These are phyloP conservation scores for Bradysia coprophila DNA, from an alignment of 1,140 invertebrate species.

Conservation along the genomic window DNA sequence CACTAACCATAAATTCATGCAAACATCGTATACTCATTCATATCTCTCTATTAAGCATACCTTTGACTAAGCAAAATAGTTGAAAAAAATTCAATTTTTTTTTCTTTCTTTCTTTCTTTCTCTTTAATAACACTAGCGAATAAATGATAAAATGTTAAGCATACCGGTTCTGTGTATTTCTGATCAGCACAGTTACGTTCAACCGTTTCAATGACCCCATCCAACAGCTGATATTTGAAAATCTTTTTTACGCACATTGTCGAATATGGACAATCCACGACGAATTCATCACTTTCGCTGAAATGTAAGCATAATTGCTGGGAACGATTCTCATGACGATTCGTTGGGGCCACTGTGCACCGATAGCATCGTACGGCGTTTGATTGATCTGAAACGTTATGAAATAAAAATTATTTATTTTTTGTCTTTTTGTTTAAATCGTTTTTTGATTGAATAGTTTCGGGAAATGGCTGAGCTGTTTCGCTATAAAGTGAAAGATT, in stretches of 20 bases:
- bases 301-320: constrained; percentile 47
- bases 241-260: constrained; percentile 63
- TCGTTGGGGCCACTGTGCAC: constrained; percentile 39
- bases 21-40: too few relatives aligned
- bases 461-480: too few relatives aligned
- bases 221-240: constrained; percentile 33
- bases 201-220: constrained; percentile 40
- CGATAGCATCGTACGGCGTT: constrained; percentile 38
- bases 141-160: background rate
- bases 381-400: constrained; percentile 7
- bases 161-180: constrained; percentile 33
- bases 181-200: constrained; percentile 55
- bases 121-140: too few relatives aligned
- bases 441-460: too few relatives aligned
- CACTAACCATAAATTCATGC: too few relatives aligned
- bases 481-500: too few relatives aligned
- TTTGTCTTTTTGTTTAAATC: too few relatives aligned
- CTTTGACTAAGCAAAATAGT: too few relatives aligned
- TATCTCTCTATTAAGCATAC: too few relatives aligned
- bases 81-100: background rate
- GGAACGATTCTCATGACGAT: constrained; percentile 27
- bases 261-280: constrained; percentile 55
- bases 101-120: too few relatives aligned
- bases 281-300: constrained; percentile 40
- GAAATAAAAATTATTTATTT: too few relatives aligned